phyloP scores from a whole-genome alignment of 2,113 vertebrate genomes.

The Lutjanus erythropterus region DNA sequence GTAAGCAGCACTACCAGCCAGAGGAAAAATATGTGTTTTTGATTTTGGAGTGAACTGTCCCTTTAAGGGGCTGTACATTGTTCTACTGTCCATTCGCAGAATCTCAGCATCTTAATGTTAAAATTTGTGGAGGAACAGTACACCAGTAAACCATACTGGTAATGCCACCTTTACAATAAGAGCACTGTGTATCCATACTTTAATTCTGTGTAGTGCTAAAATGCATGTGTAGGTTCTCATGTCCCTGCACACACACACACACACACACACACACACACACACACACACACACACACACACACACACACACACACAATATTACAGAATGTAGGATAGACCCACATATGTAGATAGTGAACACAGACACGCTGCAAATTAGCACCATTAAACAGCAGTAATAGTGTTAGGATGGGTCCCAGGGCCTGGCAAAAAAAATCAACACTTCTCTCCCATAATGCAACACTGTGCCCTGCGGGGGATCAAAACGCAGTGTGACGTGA shows the following conservation, averaged over 20 bases:
- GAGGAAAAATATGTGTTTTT: too few species aligned
- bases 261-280: background rate
- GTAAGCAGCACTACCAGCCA: too few species aligned
- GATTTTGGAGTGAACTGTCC: too few species aligned
- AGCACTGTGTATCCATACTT: background rate
- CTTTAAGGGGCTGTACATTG: too few species aligned
- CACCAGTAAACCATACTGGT: background rate
- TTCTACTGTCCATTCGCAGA: background rate
- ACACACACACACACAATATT: background rate
- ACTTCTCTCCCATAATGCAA: constrained; percentile 6
- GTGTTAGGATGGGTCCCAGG: background rate
- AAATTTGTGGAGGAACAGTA: background rate
- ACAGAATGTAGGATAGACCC: too few species aligned
- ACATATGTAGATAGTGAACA: too few species aligned
- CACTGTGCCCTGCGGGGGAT: background rate
- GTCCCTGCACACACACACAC: background rate
- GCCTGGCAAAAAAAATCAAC: background rate
- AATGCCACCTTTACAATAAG: background rate
- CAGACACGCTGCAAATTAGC: too few species aligned
- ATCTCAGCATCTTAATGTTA: background rate
- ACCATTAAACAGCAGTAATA: background rate
- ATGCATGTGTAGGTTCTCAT: background rate
- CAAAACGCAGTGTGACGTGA: constrained; percentile 6
- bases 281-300: background rate
- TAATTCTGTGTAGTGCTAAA: background rate